phyloP scores from a whole-genome alignment of 2,113 vertebrate species.

The Canis aureus region DNA sequence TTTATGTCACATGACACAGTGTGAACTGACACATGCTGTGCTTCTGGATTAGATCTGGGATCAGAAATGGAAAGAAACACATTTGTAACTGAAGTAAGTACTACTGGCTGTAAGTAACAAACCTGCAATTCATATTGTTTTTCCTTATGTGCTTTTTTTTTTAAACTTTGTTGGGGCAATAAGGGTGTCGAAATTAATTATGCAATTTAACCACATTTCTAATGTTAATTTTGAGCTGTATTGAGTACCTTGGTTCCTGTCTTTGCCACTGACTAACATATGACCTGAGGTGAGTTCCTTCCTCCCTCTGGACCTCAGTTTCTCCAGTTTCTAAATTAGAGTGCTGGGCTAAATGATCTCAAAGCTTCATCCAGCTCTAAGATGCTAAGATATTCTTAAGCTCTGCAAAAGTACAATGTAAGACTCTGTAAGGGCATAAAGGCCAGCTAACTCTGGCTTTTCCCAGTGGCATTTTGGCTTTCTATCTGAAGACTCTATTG shows the following conservation, averaged over 20 bases:
- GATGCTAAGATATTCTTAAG: conserved; percentile 38
- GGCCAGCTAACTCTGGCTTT: neutral
- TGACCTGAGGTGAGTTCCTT: neutral
- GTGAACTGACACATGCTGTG: conserved; percentile 88
- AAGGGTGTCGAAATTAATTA: conserved; percentile 43
- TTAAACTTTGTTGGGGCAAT: neutral
- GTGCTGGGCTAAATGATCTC: neutral
- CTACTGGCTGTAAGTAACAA: conserved; percentile 73
- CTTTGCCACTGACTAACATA: conserved; percentile 7
- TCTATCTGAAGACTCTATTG: conserved; percentile 4
- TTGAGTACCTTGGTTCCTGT: neutral
- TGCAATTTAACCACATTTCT: conserved; percentile 9
- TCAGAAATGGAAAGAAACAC: conserved; percentile 84
- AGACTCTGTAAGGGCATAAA: neutral
- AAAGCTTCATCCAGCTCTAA: conserved; percentile 12
- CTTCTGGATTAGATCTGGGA: conserved; percentile 85
- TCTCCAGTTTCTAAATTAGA: conserved; percentile 42
- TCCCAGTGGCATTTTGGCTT: conserved; percentile 2
- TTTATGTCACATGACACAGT: conserved; percentile 84
- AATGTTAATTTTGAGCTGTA: neutral
- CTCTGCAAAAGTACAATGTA: neutral
- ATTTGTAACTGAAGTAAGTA: conserved; percentile 81
- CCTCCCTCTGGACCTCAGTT: neutral
- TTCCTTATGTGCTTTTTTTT: neutral
- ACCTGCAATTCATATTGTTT: neutral